These are phyloP conservation scores for Agelas oroides DNA, from an alignment of 37 sponge, comb jelly and placozoan genomes.

Conservation along the genomic window DNA sequence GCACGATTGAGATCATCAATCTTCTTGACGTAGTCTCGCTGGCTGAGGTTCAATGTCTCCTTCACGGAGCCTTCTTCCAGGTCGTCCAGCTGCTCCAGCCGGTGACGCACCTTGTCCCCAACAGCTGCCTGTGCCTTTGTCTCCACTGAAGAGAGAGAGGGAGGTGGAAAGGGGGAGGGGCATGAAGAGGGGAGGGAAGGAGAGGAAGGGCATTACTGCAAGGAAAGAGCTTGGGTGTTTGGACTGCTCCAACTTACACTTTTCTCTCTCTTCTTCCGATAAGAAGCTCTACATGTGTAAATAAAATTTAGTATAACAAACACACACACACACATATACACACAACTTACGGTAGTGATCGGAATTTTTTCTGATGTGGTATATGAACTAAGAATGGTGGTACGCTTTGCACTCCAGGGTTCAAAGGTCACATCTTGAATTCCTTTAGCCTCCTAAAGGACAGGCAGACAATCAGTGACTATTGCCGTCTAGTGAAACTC, in stretches of 20 bases:
- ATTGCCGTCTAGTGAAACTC: no score
- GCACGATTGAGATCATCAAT: conserved; percentile 91
- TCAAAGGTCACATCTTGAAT: conserved; percentile 70
- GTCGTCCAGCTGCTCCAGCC: conserved; percentile 97
- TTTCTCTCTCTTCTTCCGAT: conserved; percentile 82
- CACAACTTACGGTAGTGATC: conserved; percentile 89
- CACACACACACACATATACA: no score
- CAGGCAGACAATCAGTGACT: not conserved
- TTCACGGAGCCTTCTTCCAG: conserved; percentile 91
- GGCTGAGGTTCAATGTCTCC: conserved; percentile 93
- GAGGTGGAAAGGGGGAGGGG: no score
- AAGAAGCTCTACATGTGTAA: conserved; percentile 92
- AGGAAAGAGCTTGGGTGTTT: no score
- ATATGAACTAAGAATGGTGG: conserved; percentile 84
- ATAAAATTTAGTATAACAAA: no score
- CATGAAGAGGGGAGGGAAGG: no score
- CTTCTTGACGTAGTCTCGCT: conserved; percentile 92
- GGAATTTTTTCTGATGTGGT: conserved; percentile 91
- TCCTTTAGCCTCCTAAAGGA: not conserved
- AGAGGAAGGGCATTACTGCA: no score
- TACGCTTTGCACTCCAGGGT: conserved; percentile 90
- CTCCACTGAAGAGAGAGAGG: conserved; percentile 77
- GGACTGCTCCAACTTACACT: conserved; percentile 69
- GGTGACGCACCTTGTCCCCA: conserved; percentile 89
- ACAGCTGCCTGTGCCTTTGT: conserved; percentile 88